These are phyloP conservation scores for Gnathonemus echidnorhynchus DNA, from an alignment of 2,113 vertebrate species.

Conservation along the genomic window DNA sequence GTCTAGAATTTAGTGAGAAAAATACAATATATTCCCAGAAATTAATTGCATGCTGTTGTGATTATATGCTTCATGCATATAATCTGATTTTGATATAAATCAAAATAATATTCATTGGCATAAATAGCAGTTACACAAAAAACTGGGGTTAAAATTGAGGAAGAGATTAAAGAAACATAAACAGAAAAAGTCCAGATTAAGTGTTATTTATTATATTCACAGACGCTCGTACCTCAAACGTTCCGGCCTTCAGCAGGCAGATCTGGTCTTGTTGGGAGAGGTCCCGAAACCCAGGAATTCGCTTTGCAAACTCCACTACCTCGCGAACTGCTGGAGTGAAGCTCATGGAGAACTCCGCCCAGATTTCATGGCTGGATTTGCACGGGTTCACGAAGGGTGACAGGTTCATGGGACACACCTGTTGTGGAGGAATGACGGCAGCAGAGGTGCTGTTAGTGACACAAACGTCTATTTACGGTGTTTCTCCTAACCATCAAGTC, in stretches of 20 bases:
- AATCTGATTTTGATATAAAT: not conserved
- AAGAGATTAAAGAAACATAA: not conserved
- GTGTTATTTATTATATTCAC: not conserved
- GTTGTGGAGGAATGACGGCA: not conserved
- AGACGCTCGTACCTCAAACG: conserved; percentile 79
- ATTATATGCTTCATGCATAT: not conserved
- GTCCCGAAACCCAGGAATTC: conserved; percentile 87
- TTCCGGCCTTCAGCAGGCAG: conserved; percentile 90
- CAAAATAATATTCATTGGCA: not conserved
- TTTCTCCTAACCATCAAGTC: not conserved
- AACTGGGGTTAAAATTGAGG: not conserved
- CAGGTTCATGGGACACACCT: conserved; percentile 92
- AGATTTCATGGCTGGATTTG: conserved; percentile 88
- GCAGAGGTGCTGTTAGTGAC: not conserved
- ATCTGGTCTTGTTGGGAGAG: conserved; percentile 93
- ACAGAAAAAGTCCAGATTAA: not conserved
- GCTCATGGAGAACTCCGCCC: conserved; percentile 97
- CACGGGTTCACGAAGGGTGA: conserved; percentile 82
- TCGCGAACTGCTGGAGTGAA: conserved; percentile 94
- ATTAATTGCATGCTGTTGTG: not conserved
- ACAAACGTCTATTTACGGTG: not conserved
- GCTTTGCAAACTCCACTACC: conserved; percentile 94
- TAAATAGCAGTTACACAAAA: not conserved
- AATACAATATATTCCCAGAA: not conserved
- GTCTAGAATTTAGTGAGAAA: not conserved